Evolutionary conservation across 2,888 invertebrate species (phyloP).

Genomic region (Drosophila hamatofila): DNA sequence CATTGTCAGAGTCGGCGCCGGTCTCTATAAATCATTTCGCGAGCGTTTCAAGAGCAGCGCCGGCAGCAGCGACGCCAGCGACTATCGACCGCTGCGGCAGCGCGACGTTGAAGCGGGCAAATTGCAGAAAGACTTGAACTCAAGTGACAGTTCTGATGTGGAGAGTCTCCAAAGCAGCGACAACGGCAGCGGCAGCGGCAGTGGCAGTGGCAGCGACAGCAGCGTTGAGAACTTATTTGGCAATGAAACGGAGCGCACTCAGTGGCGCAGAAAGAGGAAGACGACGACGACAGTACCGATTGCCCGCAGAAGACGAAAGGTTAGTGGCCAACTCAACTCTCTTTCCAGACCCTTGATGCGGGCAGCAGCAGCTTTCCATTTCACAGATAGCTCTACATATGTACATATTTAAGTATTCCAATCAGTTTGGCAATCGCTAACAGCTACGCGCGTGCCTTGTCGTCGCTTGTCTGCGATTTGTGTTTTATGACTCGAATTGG

Average conservation of each 20-base stretch:
- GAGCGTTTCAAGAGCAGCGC: constrained; percentile 58
- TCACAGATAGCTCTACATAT: constrained; percentile 20
- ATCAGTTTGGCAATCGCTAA: constrained; percentile 47
- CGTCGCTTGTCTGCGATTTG: constrained; percentile 33
- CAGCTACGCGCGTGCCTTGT: constrained; percentile 44
- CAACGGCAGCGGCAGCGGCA: constrained; percentile 42
- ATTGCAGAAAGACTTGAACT: constrained; percentile 20
- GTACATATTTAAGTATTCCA: constrained; percentile 53
- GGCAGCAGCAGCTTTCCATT: constrained; percentile 58
- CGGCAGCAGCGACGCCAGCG: constrained; percentile 41
- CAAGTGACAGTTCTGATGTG: constrained; percentile 47
- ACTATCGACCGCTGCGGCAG: constrained; percentile 71
- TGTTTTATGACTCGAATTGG: constrained; percentile 52
- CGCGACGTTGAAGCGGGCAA: constrained; percentile 69
- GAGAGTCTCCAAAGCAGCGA: constrained; percentile 43
- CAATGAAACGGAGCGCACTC: constrained; percentile 53
- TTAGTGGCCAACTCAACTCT: constrained; percentile 36
- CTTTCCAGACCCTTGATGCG: constrained; percentile 9
- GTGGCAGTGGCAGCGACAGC: constrained; percentile 50
- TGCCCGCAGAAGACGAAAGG: constrained; percentile 52
- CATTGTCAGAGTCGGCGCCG: constrained; percentile 65
- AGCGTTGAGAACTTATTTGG: constrained; percentile 79
- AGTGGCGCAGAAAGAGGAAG: constrained; percentile 59
- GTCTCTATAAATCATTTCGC: constrained; percentile 69
- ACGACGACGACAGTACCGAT: constrained; percentile 39